Conservation (phyloP, 2,797 vertebrate species). For the Eulemur coronatus region DNA sequence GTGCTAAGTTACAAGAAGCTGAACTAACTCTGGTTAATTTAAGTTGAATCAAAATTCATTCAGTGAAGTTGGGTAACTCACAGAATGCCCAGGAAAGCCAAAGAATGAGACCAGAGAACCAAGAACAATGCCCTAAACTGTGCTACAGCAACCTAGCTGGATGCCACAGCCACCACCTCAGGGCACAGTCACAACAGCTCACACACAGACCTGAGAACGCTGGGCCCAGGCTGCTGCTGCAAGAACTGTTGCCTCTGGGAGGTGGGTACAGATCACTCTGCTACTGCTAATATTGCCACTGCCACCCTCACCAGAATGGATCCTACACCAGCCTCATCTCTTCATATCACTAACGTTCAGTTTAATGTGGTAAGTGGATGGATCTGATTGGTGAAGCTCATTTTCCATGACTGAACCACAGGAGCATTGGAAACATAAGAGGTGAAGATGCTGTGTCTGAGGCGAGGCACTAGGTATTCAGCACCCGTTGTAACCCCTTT, state of each 20-base stretch:
- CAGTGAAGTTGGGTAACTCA: neutral
- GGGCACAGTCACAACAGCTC: neutral
- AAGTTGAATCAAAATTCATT: neutral
- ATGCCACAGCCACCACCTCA: neutral
- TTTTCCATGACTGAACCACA: neutral
- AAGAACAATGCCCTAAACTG: neutral
- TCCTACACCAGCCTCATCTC: neutral
- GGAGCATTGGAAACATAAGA: neutral
- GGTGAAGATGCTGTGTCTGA: neutral
- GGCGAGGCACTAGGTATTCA: neutral
- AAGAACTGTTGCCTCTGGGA: neutral
- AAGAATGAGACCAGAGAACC: neutral
- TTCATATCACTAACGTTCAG: neutral
- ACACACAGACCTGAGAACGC: neutral
- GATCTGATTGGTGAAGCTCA: neutral
- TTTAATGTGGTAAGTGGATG: neutral
- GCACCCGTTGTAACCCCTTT: neutral
- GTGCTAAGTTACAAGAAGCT: neutral
- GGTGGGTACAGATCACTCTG: neutral
- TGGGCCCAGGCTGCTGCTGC: neutral
- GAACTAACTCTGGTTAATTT: neutral
- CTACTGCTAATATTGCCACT: neutral
- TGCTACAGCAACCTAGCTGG: neutral
- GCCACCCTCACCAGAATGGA: neutral
- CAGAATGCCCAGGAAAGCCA: neutral